phyloP scores from a whole-genome alignment of 2,888 invertebrate genomes.

The Loripinus fragilis region DNA sequence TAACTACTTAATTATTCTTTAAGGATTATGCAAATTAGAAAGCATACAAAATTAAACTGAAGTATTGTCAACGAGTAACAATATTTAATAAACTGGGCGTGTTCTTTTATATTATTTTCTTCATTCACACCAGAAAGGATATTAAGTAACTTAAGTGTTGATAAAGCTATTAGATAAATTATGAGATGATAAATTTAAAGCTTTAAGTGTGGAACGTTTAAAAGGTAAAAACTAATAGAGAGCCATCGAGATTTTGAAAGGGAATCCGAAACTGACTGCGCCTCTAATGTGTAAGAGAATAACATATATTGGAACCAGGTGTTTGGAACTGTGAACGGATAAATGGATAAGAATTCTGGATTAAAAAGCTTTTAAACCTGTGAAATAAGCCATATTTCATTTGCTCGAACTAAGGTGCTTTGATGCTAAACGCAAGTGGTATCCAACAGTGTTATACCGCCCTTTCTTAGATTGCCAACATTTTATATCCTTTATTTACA shows the following conservation, averaged over 20 bases:
- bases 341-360: conserved; percentile 5
- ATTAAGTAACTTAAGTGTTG: conserved; percentile 11
- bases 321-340: conserved; percentile 12
- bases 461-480: conserved; percentile 9
- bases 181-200: conserved; percentile 8
- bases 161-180: conserved; percentile 12
- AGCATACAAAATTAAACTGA: too few relatives aligned
- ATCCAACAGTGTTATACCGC: conserved; percentile 13
- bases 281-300: background rate
- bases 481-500: conserved; percentile 9
- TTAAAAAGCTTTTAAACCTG: conserved; percentile 6
- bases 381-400: conserved; percentile 11
- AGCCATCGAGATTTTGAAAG: background rate
- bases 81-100: conserved; percentile 5
- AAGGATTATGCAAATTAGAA: too few relatives aligned
- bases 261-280: background rate
- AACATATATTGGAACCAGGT: conserved; percentile 16
- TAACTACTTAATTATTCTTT: too few relatives aligned
- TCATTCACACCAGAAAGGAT: background rate
- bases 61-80: background rate
- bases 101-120: background rate
- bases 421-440: conserved; percentile 14
- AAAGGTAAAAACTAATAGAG: background rate
- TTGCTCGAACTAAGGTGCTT: background rate
- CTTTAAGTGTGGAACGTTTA: background rate